Percentiles rank a stretch among this genome's conserved stretches.
Evolutionary conservation across 2,797 vertebrate genomes (phyloP).

Genomic region (Taeniopygia guttata): DNA sequence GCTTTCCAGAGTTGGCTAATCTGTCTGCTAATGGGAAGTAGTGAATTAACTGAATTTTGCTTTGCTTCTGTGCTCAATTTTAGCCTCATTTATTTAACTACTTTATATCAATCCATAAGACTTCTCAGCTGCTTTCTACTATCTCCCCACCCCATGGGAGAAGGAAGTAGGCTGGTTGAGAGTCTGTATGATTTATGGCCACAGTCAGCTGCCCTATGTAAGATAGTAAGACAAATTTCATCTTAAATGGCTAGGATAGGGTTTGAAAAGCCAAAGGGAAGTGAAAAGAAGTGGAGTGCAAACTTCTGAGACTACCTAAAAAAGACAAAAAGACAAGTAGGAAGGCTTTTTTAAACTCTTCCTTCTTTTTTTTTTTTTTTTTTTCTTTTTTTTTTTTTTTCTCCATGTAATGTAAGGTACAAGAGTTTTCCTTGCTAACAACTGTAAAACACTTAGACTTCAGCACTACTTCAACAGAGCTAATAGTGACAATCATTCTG

Average conservation of each 20-base stretch:
- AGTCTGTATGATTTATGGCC: background rate
- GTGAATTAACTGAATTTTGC: background rate
- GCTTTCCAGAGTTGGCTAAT: background rate
- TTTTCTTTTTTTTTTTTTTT: too few species aligned
- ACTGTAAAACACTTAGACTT: background rate
- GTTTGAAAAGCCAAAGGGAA: background rate
- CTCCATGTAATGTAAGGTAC: background rate
- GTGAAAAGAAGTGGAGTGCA: background rate
- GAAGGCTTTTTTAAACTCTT: background rate
- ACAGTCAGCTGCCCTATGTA: fast-evolving
- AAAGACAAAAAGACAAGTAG: background rate
- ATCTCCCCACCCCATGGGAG: fast-evolving
- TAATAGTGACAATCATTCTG: background rate
- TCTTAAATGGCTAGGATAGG: background rate
- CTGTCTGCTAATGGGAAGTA: background rate
- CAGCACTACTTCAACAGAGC: background rate
- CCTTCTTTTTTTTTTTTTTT: fast-evolving
- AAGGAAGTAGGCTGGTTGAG: background rate
- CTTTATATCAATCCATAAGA: background rate
- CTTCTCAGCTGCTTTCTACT: background rate
- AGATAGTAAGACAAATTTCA: background rate
- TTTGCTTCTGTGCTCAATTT: background rate
- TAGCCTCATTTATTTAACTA: background rate
- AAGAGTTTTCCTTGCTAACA: background rate
- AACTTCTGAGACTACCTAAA: background rate